Conservation (phyloP, 1,140 invertebrate genomes). For the Trichogramma pretiosum region DNA sequence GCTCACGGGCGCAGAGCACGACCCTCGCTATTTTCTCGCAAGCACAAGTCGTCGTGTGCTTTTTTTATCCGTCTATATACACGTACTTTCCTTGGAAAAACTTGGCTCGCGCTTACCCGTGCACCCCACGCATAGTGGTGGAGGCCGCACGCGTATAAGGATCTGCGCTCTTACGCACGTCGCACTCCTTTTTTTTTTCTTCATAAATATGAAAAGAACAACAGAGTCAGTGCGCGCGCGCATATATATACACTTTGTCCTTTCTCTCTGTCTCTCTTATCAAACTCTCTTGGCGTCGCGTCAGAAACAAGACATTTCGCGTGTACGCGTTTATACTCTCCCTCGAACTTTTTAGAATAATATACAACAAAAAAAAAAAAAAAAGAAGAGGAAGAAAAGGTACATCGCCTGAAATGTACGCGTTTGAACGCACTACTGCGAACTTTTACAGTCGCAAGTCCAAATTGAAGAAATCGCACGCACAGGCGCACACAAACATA, state of each 20-base stretch:
- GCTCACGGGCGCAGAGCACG: background rate
- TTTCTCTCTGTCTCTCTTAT: too few relatives aligned
- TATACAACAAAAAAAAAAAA: background rate
- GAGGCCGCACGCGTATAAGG: too few relatives aligned
- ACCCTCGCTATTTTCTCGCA: background rate
- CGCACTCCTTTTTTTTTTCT: background rate
- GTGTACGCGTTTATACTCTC: too few relatives aligned
- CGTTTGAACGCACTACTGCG: background rate
- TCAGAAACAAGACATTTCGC: background rate
- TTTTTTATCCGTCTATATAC: background rate
- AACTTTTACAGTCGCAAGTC: too few relatives aligned
- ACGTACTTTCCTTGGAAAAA: background rate
- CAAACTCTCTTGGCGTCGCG: background rate
- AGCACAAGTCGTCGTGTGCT: background rate
- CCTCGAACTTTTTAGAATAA: too few relatives aligned
- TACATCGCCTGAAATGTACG: background rate
- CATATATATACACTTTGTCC: slow-evolving; percentile 1
- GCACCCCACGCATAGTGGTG: too few relatives aligned
- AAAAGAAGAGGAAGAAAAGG: background rate
- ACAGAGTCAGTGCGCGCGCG: background rate
- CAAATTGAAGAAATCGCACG: slow-evolving; percentile 16
- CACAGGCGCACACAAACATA: background rate
- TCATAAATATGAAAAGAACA: slow-evolving; percentile 10
- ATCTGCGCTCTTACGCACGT: background rate
- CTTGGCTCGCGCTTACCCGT: background rate